Conservation (phyloP, 2,113 vertebrate genomes). For the Centropristis striata region DNA sequence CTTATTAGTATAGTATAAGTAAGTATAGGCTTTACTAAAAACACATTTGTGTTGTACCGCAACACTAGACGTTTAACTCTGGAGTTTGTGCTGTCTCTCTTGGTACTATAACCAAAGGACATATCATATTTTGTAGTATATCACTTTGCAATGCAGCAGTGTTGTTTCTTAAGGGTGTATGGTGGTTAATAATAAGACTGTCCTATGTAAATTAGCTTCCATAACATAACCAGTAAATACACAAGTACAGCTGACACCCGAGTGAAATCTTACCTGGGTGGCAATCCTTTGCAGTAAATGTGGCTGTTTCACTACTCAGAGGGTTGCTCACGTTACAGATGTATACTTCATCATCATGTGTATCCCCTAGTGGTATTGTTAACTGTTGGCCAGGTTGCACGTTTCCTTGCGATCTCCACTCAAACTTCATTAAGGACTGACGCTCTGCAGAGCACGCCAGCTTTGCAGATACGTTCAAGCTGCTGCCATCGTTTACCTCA, state of each 20-base stretch:
- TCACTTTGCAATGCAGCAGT: neutral
- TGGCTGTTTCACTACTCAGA: conserved; percentile 9
- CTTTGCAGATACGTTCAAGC: neutral
- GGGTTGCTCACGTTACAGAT: conserved; percentile 64
- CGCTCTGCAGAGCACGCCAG: conserved; percentile 59
- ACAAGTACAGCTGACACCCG: no score
- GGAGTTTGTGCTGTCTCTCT: neutral
- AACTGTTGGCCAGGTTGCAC: conserved; percentile 4
- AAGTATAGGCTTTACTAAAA: neutral
- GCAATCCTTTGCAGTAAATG: conserved; percentile 68
- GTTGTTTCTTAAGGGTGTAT: neutral
- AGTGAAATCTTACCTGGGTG: conserved; percentile 56
- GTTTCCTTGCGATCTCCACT: conserved; percentile 43
- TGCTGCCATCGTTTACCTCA: neutral
- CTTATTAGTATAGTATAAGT: neutral
- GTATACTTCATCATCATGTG: conserved; percentile 34
- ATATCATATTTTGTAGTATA: neutral
- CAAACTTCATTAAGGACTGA: neutral
- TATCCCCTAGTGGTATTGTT: conserved; percentile 23
- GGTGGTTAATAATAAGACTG: neutral
- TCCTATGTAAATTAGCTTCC: neutral
- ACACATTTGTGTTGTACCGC: neutral
- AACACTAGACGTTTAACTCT: neutral
- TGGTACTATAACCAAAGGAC: neutral
- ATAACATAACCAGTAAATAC: neutral